These are phyloP conservation scores for Eupithecia inturbata DNA, from an alignment of 2,888 invertebrate genomes.

Conservation along the genomic window DNA sequence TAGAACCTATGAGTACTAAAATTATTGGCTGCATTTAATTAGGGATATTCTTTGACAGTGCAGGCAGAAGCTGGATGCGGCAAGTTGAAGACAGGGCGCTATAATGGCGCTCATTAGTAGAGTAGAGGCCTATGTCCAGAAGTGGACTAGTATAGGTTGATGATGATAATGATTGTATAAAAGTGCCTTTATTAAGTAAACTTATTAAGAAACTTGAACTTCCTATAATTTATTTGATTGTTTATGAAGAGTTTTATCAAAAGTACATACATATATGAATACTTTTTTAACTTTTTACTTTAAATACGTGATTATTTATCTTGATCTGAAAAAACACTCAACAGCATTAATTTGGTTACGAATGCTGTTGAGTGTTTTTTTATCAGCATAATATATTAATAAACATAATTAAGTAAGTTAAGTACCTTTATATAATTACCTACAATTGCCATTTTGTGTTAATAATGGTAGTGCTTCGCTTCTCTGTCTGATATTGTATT, in stretches of 20 bases:
- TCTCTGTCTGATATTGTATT: slow-evolving; percentile 51
- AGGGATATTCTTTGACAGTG: background rate
- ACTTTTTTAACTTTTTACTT: too few species aligned
- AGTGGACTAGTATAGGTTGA: background rate
- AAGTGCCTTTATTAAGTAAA: too few species aligned
- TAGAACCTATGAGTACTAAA: background rate
- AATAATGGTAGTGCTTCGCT: slow-evolving; percentile 16
- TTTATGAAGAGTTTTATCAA: too few species aligned
- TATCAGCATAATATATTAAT: background rate
- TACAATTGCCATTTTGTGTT: slow-evolving; percentile 2
- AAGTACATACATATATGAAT: too few species aligned
- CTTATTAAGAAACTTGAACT: too few species aligned
- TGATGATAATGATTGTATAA: background rate
- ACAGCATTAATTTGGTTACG: too few species aligned
- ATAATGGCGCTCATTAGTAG: background rate
- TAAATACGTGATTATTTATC: background rate
- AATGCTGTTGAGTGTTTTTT: background rate
- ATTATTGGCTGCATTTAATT: background rate
- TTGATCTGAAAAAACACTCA: too few species aligned
- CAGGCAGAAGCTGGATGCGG: background rate
- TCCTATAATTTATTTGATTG: too few species aligned
- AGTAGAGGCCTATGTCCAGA: background rate
- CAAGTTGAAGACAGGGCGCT: background rate
- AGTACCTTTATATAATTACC: background rate
- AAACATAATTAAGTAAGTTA: background rate